Conservation (phyloP, 2,797 vertebrate species). For the Myoxocephalus aenaeus region DNA sequence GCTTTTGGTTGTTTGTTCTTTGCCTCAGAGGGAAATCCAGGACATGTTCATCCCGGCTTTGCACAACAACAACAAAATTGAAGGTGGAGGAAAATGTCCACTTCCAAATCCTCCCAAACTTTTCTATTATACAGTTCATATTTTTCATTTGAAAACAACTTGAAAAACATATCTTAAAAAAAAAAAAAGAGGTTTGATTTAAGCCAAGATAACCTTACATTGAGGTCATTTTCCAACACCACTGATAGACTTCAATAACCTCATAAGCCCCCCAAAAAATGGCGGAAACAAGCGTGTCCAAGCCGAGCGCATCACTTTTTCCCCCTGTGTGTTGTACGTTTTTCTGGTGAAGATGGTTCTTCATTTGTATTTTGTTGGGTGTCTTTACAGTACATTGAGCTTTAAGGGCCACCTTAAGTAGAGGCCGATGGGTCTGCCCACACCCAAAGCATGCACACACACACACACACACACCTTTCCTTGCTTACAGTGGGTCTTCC, state of each 20-base stretch:
- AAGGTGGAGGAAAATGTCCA: background rate
- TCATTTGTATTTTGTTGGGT: background rate
- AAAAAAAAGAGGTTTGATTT: too few relatives aligned
- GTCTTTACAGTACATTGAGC: background rate
- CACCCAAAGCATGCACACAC: slow-evolving; percentile 7
- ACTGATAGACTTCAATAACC: too few relatives aligned
- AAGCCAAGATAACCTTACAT: too few relatives aligned
- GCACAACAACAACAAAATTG: background rate
- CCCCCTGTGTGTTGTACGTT: too few relatives aligned
- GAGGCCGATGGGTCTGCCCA: background rate
- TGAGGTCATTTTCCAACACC: too few relatives aligned
- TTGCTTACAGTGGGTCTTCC: slow-evolving; percentile 82
- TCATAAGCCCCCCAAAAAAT: too few relatives aligned
- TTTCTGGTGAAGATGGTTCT: background rate
- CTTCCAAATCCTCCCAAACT: background rate
- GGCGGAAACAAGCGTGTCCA: too few relatives aligned
- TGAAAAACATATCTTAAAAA: too few relatives aligned
- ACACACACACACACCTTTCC: slow-evolving; percentile 63
- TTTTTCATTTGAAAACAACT: too few relatives aligned
- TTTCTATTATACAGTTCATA: background rate
- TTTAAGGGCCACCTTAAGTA: background rate
- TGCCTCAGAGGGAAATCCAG: too few relatives aligned
- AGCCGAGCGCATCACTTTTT: too few relatives aligned
- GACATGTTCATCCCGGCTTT: background rate
- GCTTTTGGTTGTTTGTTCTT: too few relatives aligned